Conservation (phyloP, 2,113 vertebrate genomes). For the Heteronetta atricapilla region DNA sequence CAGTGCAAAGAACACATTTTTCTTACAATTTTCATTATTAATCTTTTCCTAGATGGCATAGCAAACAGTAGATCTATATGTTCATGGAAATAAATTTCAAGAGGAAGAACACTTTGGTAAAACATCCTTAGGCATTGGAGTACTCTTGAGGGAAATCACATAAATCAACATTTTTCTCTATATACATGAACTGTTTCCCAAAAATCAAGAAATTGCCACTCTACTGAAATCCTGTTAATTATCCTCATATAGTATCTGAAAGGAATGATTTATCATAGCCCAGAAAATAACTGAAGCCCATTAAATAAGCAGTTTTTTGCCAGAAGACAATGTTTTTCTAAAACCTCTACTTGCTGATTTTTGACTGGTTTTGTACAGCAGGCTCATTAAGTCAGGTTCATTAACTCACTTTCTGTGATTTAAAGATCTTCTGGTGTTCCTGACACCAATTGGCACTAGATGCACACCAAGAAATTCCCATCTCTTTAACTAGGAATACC, state of each 20-base stretch:
- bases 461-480: background rate
- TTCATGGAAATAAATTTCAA: background rate
- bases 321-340: slow-evolving; percentile 11
- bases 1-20: background rate
- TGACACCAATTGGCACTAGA: background rate
- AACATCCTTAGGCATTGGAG: background rate
- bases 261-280: background rate
- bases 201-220: background rate
- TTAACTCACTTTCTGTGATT: background rate
- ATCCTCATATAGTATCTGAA: background rate
- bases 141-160: background rate
- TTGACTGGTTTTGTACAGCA: background rate
- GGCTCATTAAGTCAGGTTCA: slow-evolving; percentile 4
- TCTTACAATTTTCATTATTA: background rate
- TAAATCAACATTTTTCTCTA: background rate
- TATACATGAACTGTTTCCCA: background rate
- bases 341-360: background rate
- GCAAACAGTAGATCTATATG: background rate
- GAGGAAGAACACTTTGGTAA: background rate
- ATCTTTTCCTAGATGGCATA: background rate
- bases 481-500: background rate
- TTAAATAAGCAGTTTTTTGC: slow-evolving; percentile 1
- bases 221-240: slow-evolving; percentile 6
- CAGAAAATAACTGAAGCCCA: background rate
- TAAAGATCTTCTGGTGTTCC: background rate